Base-by-base conservation (phyloP, 1,140 invertebrate species). In the Coelopa frigida region DNA sequence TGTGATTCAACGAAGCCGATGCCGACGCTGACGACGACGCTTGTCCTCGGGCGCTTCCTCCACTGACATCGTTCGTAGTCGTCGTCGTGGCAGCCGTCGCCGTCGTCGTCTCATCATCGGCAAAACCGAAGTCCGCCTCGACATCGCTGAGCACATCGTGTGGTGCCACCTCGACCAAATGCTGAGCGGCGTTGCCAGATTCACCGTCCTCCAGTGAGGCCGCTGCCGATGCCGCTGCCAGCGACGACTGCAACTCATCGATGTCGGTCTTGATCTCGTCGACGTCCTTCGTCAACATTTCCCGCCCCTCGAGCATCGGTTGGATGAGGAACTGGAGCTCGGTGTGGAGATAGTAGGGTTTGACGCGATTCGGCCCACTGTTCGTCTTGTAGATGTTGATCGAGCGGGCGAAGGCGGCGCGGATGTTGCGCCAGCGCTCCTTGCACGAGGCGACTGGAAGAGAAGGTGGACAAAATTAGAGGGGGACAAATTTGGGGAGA, bases 341-440 rank as follows among this genome's bases (percentile, higher is more conserved):
- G 14, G 38, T 32, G 20, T 46, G 36, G 5, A 46, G 11, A 32
- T 46, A 46, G 20, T 46, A 46, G 21, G 35, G 45, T 32, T 46
- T 46, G n/a, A 39, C 24, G 8, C 45, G 33, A 38, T 46, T 46
- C 12, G 45, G 45, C 10, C 45, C 45, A 38, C 35, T 39, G 10
- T 38, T 26, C 0, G 45, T 39, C 33, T 46, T 46, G 12, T 46
- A 46, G 11, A 46, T 46, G 11, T 46, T 46, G 11, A 46, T 32
- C 3, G 45, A 46, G 10, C 45, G 45, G 18, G 45, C 45, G 29
- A 36, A 45, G 12, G 44, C 44, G 3, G 44, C 35, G 11, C 44
- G 33, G 6, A 45, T 45, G 14, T 45, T 45, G n/a, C 44, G 32
- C 44, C 44, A 45, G 20, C 44, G 44, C 21, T 45, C 44, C 11